phyloP scores from a whole-genome alignment of 2,888 invertebrate species.

The Trissolcus brochymenae region DNA sequence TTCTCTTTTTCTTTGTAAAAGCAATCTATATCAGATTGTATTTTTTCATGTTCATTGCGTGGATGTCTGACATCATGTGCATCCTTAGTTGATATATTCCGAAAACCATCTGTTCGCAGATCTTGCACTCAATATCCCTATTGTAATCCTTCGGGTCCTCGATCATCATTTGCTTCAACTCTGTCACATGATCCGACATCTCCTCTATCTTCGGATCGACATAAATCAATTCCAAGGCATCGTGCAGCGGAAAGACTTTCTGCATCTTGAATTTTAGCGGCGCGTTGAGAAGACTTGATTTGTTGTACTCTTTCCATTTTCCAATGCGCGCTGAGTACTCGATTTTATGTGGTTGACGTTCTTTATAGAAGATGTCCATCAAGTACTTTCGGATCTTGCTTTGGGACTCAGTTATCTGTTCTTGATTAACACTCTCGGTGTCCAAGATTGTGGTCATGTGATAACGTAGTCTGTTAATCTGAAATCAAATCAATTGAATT shows the following conservation, averaged over 20 bases:
- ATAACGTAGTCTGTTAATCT: constrained; percentile 87
- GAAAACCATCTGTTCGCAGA: constrained; percentile 76
- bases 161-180: constrained; percentile 75
- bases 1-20: background rate
- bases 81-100: constrained; percentile 70
- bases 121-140: constrained; percentile 76
- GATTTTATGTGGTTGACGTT: constrained; percentile 74
- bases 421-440: constrained; percentile 67
- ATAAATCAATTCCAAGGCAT: constrained; percentile 77
- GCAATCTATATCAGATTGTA: background rate
- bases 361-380: constrained; percentile 75
- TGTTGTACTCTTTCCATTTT: constrained; percentile 70
- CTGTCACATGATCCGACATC: constrained; percentile 75
- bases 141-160: constrained; percentile 66
- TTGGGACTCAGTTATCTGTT: constrained; percentile 75
- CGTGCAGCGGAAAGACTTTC: constrained; percentile 75
- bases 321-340: constrained; percentile 69
- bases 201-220: constrained; percentile 69
- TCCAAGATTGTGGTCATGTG: constrained; percentile 83
- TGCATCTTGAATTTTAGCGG: constrained; percentile 28
- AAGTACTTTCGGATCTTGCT: constrained; percentile 77
- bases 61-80: constrained; percentile 12
- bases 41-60: constrained; percentile 5
- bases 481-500: constrained; percentile 14
- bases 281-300: constrained; percentile 62